Percentiles rank a stretch among this genome's conserved stretches.
phyloP scores from a whole-genome alignment of 2,113 vertebrate species.

The Herpetotheres cachinnans region DNA sequence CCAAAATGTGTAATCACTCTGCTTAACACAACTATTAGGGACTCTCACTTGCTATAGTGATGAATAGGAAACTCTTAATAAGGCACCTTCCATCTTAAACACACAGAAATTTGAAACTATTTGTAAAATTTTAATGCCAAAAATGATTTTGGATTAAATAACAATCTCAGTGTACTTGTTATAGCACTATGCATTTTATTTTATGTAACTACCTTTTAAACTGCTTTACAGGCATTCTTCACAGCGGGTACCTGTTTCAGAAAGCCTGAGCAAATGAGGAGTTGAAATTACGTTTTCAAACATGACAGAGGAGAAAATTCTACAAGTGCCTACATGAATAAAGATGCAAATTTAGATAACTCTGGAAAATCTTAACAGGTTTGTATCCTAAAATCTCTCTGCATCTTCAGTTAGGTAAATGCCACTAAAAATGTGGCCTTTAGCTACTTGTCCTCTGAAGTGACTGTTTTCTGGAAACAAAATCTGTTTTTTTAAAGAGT shows the following conservation, averaged over 20 bases:
- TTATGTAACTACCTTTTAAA: not conserved
- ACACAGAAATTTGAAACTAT: not conserved
- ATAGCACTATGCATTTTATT: not conserved
- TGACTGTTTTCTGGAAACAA: not conserved
- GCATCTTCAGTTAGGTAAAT: not conserved
- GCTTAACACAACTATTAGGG: accelerated
- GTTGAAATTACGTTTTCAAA: not conserved
- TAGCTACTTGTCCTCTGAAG: not conserved
- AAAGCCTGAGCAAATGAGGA: not conserved
- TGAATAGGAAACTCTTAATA: not conserved
- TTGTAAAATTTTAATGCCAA: not conserved
- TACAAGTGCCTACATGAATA: not conserved
- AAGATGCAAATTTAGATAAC: not conserved
- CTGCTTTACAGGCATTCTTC: not conserved
- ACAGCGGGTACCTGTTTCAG: not conserved
- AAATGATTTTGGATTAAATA: constrained; percentile 2
- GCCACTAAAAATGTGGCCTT: not conserved
- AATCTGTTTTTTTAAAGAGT: not conserved
- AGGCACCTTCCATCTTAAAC: not conserved
- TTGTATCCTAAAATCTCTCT: not conserved
- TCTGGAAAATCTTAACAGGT: not conserved
- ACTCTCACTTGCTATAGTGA: not conserved
- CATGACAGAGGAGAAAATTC: not conserved
- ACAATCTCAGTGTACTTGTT: not conserved
- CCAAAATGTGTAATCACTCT: not conserved